Evolutionary conservation across 2,888 invertebrate species (phyloP).

Genomic region (Hoplodrina blanda): DNA sequence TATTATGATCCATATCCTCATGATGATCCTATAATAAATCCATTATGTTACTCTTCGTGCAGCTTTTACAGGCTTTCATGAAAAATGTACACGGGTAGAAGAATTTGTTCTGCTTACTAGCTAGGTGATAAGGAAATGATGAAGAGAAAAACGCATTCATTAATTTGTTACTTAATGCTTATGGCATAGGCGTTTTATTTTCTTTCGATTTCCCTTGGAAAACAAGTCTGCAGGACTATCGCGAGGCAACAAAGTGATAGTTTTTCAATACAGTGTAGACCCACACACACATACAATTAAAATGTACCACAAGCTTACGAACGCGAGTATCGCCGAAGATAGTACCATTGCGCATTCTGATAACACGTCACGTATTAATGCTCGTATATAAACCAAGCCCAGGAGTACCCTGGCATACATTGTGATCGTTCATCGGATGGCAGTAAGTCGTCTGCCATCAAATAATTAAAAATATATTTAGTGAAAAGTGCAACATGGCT

Average conservation of each 20-base stretch:
- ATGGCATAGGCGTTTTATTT: slow-evolving; percentile 36
- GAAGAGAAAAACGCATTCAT: too few relatives aligned
- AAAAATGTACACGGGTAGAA: too few relatives aligned
- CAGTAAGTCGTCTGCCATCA: slow-evolving; percentile 86
- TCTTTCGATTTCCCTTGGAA: slow-evolving; percentile 56
- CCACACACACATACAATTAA: slow-evolving; percentile 79
- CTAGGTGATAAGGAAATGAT: too few relatives aligned
- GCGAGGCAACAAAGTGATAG: slow-evolving; percentile 77
- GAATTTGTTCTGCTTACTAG: too few relatives aligned
- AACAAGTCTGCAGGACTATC: slow-evolving; percentile 55
- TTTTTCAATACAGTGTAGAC: slow-evolving; percentile 82
- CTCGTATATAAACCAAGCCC: slow-evolving; percentile 90
- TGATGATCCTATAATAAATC: too few relatives aligned
- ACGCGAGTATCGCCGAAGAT: slow-evolving; percentile 77
- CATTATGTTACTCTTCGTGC: too few relatives aligned
- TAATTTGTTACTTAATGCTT: neutral
- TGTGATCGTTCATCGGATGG: slow-evolving; percentile 84
- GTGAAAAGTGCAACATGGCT: slow-evolving; percentile 82
- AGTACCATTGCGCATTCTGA: slow-evolving; percentile 80
- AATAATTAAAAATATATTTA: slow-evolving; percentile 57
- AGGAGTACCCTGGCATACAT: slow-evolving; percentile 87
- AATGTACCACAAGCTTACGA: slow-evolving; percentile 78
- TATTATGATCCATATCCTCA: too few relatives aligned
- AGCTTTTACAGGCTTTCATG: too few relatives aligned
- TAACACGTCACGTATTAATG: slow-evolving; percentile 90